Base-by-base conservation (phyloP, 2,113 vertebrate species). In the Grus americana region DNA sequence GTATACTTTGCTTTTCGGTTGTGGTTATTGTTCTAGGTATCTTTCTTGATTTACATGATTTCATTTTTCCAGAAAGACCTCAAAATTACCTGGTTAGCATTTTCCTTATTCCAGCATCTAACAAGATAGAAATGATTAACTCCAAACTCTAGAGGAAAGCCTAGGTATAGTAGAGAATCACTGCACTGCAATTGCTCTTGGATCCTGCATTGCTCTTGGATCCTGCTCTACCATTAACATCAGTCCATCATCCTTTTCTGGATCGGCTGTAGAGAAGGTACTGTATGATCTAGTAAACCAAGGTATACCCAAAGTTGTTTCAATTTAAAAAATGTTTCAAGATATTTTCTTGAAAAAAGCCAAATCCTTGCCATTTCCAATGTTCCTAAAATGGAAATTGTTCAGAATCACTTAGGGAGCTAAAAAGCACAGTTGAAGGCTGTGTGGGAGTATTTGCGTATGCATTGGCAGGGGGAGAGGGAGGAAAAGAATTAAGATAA, bases 391-490 rank as follows among this genome's bases (percentile, higher is more conserved):
- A 70, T 24, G 55, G 88, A 92, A 95, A 70, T 71, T 29, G 36
- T 80, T 95, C 86, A 88, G 79, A 95, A 86, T 7, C 42, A 26
- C 72, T 92, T 86, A 47, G 42, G 49, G 70, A 92, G 83, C 59
- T 91, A 58, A 92, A 88, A 93, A 88, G 47, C 90, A 94, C 79
- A 76, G 88, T 22, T 90, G 79, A 95, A 83, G 62, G 57, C 81
- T 90, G 88, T 72, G 94, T 94, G 88, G 94, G 96, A 93, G 92
- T 92, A 88, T 90, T 85, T 85, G 87, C 74, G 10, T 42, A 38
- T 68, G 88, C 66, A 92, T 6, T 88, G 62, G 86, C 74, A 85
- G 34, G 40, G 26, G 49, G 19, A 94, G 36, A 85, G 81, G 68
- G 49, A 94, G 42, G 81, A 61, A 94, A 87, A 88, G 52, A 95